Base-by-base conservation (phyloP, 2,797 vertebrate species). In the Pseudopleuronectes americanus region DNA sequence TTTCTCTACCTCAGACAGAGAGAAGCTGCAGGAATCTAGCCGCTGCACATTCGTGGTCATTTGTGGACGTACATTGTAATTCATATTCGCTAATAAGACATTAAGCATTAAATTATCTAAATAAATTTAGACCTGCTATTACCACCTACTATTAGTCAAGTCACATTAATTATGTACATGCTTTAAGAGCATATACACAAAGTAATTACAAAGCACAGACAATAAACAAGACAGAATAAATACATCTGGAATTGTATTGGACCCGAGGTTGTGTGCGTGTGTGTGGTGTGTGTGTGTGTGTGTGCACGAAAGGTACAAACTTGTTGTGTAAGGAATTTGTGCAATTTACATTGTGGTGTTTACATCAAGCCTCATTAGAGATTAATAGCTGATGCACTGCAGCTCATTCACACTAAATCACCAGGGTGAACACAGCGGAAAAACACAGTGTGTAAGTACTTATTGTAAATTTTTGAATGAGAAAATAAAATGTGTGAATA, bases 351-450 rank as follows among this genome's bases (percentile, higher is more conserved):
- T 77, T 76, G 76, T 83, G 61, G 71, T 85, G 79, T 90, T 90
- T 91, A 89, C 84, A 88, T 88, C 74, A 81, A 85, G 81, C 77
- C 85, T 89, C 85, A 87, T 91, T 89, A 87, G 80, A 89, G 80
- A 90, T 88, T 81, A 85, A 88, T 68, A 57, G 84, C 84, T 80
- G 69, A 86, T 26, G 66, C 71, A 80, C 79, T 81, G 83, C 84
- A 82, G 81, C 76, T 80, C 73, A 75, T 84, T 89, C 84, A 77
- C 59, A 80, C 76, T 76, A 67, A 84, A 43, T 83, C 65, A 57
- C 53, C 26, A 55, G 41, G 84, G 74, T 86, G 79, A 86, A 81
- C 77, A 64, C 64, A 53, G 62, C 71, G 64, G 64, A 78, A 84
- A 86, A 45, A 49, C 66, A 63, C 22, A 77, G 53, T 21, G 33